Conservation (phyloP, 2,113 vertebrate genomes). For the Chlorocebus sabaeus region DNA sequence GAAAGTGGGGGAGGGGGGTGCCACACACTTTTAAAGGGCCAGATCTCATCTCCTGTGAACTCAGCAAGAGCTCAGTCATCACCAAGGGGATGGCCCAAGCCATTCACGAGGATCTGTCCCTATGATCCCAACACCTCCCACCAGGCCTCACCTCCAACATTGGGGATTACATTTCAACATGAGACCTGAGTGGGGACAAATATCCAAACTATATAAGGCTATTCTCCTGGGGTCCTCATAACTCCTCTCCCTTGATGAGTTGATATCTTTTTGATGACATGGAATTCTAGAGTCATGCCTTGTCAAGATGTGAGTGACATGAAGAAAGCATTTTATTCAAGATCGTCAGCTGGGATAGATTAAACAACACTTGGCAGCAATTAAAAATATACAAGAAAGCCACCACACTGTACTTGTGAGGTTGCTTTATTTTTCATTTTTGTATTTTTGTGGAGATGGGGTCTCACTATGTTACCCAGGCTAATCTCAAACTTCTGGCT, state of each 20-base stretch:
- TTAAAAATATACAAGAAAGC: conserved; percentile 29
- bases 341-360: neutral
- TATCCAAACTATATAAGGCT: neutral
- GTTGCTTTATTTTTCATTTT: neutral
- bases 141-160: no score
- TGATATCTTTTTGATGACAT: neutral
- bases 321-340: neutral
- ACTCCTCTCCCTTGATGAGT: neutral
- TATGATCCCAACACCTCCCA: no score
- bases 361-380: conserved; percentile 3
- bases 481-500: neutral
- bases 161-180: no score
- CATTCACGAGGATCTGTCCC: no score
- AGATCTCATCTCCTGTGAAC: no score
- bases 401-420: neutral
- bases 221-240: neutral
- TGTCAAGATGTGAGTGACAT: neutral
- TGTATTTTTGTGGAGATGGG: neutral
- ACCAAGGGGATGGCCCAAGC: no score
- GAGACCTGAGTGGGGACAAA: no score
- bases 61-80: no score
- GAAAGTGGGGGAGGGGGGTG: no score
- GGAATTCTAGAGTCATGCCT: neutral
- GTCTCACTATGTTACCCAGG: neutral
- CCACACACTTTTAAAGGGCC: no score